A percentile compares a stretch with the other conserved stretches of the same genome.
These are phyloP conservation scores for Sciurus niger DNA, from an alignment of 2,113 vertebrate species.

Conservation along the genomic window DNA sequence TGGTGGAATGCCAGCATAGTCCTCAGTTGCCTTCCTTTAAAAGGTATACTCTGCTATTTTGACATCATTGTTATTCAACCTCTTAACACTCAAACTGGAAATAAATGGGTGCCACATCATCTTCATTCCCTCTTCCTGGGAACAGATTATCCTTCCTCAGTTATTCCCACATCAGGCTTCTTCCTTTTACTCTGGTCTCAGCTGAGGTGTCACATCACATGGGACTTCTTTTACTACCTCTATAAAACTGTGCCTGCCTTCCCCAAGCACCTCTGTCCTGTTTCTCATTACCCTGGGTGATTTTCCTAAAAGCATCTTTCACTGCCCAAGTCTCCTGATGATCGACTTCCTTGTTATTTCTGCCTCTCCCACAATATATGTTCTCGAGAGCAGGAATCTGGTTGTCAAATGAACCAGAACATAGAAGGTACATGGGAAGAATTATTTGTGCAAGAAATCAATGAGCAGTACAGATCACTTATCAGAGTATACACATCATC, in stretches of 20 bases:
- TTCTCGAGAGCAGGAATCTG: background rate
- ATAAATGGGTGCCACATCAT: background rate
- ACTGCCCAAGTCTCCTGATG: background rate
- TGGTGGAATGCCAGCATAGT: background rate
- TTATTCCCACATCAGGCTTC: background rate
- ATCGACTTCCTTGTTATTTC: background rate
- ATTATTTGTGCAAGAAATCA: conserved; percentile 26
- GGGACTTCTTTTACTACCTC: background rate
- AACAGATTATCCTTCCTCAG: background rate
- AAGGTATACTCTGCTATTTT: background rate
- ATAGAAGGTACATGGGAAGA: conserved; percentile 16
- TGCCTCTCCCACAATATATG: background rate
- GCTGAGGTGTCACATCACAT: background rate
- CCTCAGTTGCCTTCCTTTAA: background rate
- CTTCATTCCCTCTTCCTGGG: background rate
- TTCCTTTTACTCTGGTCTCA: background rate
- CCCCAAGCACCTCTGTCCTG: background rate
- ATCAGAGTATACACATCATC: background rate
- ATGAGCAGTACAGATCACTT: background rate
- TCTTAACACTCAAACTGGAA: background rate
- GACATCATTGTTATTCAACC: background rate
- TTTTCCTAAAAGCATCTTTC: background rate
- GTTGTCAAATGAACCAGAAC: background rate
- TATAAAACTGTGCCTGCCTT: background rate
- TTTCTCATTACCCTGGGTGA: background rate